These are phyloP conservation scores for Pyrrhia umbra DNA, from an alignment of 2,888 invertebrate species.

Conservation along the genomic window DNA sequence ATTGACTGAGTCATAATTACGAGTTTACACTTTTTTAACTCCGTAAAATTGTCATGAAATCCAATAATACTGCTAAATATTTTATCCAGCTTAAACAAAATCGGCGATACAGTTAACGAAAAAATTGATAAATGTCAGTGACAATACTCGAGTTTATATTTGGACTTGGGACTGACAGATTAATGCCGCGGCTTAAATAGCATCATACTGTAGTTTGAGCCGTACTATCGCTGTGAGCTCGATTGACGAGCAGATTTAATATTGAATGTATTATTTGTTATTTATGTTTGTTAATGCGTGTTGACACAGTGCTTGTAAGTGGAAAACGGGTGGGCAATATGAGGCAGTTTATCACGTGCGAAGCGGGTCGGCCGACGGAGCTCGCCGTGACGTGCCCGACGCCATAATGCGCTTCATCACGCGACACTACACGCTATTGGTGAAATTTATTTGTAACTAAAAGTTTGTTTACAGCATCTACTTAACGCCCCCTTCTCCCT, in stretches of 20 bases:
- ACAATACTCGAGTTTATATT: conserved; percentile 60
- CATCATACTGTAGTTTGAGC: conserved; percentile 39
- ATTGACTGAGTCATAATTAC: neutral
- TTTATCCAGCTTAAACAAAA: conserved; percentile 1
- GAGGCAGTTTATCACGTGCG: conserved; percentile 81
- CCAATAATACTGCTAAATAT: neutral
- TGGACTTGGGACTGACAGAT: conserved; percentile 59
- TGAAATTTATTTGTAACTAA: conserved; percentile 72
- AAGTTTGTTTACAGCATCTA: conserved; percentile 61
- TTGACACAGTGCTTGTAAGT: conserved; percentile 63
- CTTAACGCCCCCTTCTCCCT: conserved; percentile 39
- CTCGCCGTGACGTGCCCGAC: conserved; percentile 76
- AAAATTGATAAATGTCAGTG: conserved; percentile 48
- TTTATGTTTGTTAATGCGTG: conserved; percentile 36
- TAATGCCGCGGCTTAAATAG: conserved; percentile 60
- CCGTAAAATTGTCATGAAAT: neutral
- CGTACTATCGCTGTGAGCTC: conserved; percentile 27
- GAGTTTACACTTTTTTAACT: no score
- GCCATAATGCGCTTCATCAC: conserved; percentile 82
- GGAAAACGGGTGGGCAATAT: conserved; percentile 65
- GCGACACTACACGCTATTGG: conserved; percentile 80
- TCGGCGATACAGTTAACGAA: conserved; percentile 30
- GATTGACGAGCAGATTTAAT: conserved; percentile 35
- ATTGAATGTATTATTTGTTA: conserved; percentile 37
- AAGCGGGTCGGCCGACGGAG: conserved; percentile 76